Evolutionary conservation across 2,888 invertebrate species (phyloP), one percentile per base, ranked within the genome.

Genomic region (Anorthoa munda): DNA sequence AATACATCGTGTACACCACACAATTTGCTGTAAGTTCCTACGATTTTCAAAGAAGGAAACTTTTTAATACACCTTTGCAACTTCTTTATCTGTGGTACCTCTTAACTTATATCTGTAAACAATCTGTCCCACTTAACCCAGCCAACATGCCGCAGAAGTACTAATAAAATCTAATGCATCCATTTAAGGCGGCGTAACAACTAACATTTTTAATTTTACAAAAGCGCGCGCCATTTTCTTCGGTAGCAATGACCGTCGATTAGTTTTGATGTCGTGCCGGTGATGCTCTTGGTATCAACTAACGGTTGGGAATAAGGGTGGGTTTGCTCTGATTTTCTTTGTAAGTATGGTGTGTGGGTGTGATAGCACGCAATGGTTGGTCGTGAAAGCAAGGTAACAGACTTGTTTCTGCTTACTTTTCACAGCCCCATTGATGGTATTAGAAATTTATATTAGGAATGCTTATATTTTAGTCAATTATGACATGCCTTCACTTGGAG

Each of bases 221-320:
- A 79, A 76, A 75, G 72, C 79, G 23, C 18, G 45, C 51, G 23
- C 64, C 75, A 63, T 21, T 84, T 73, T 75, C 85, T 74, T 72
- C 31, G 39, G 53, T n/a, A 45, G 58, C 55, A 76, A 78, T 64
- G 73, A 73, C 18, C 13, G 13, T 75, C 53, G 67, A 86, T 86
- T 83, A 86, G 78, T 80, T 83, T 81, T 78, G 84, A 86, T 51
- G 72, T 78, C 66, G 63, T 73, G 63, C 75, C 65, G 72, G 80
- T 77, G 84, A 70, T 77, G 73, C 56, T 72, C 66, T 60, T 46
- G 55, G 75, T 77, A 86, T 84, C 81, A 84, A 86, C 86, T 84
- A 83, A 78, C 63, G 48, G 61, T 56, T 60, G n/a, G 31, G 12
- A 65, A 74, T 68, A 76, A 64, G 71, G 78, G 45, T 59, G 78